These are phyloP conservation scores for Erinaceus europaeus DNA, from an alignment of 2,113 vertebrate species.

Conservation along the genomic window DNA sequence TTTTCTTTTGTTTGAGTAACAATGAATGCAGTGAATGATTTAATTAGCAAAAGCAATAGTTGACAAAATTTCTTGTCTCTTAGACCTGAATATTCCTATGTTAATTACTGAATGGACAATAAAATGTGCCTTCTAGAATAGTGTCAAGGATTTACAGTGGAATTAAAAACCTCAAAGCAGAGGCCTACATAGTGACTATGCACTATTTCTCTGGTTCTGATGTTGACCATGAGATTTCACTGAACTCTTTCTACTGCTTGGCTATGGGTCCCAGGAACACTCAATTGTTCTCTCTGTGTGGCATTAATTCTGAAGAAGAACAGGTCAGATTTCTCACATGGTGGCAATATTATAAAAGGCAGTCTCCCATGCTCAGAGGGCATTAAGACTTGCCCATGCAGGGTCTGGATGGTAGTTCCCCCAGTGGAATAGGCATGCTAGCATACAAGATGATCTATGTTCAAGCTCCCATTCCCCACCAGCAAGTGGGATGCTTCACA, in stretches of 20 bases:
- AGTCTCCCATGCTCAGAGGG: background rate
- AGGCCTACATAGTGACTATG: too few species aligned
- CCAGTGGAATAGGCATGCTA: too few species aligned
- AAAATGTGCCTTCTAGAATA: background rate
- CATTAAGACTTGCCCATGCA: background rate
- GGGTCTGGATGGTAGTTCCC: background rate
- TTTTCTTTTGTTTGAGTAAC: background rate
- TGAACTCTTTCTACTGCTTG: background rate
- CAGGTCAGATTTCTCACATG: background rate
- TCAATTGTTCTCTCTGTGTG: background rate
- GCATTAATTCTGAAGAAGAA: background rate
- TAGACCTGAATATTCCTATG: background rate
- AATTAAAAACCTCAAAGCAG: background rate
- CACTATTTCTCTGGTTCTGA: background rate
- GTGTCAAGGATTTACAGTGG: too few species aligned
- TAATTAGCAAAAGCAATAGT: background rate
- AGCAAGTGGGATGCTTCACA: too few species aligned
- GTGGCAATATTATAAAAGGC: background rate
- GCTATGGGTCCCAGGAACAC: background rate
- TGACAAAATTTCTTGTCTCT: background rate
- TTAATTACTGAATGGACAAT: background rate
- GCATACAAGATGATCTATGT: too few species aligned
- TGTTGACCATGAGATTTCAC: background rate
- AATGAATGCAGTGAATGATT: background rate
- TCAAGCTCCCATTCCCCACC: too few species aligned